Evolutionary conservation across 2,113 vertebrate genomes (phyloP).

Genomic region (Delphinus delphis): DNA sequence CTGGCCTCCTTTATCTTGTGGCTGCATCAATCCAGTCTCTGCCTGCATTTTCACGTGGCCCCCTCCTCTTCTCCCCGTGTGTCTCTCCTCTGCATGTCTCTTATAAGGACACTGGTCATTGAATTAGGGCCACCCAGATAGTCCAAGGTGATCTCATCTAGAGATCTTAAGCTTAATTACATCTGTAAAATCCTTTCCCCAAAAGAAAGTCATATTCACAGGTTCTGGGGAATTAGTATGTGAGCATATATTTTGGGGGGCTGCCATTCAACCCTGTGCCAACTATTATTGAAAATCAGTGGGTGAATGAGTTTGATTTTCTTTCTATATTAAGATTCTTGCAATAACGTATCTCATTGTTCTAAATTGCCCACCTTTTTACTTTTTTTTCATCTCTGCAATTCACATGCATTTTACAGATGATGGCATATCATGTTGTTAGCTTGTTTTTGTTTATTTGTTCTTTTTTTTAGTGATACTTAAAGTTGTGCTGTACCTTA

Average conservation of each 20-base stretch:
- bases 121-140: background rate
- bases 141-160: background rate
- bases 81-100: background rate
- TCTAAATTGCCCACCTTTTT: background rate
- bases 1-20: background rate
- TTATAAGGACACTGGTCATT: background rate
- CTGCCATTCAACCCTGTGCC: background rate
- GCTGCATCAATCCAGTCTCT: background rate
- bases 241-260: background rate
- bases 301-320: background rate
- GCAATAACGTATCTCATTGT: background rate
- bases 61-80: background rate
- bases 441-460: background rate
- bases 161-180: background rate
- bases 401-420: background rate
- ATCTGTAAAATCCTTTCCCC: background rate
- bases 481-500: background rate
- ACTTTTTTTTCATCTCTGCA: background rate
- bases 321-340: background rate
- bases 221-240: background rate
- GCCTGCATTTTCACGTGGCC: background rate
- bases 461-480: background rate
- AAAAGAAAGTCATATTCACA: background rate
- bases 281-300: background rate
- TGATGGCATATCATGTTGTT: background rate